A percentile compares a stretch with the other conserved stretches of the same genome.
These are phyloP conservation scores for Thaleichthys pacificus DNA, from an alignment of 2,797 vertebrate species.

Conservation along the genomic window DNA sequence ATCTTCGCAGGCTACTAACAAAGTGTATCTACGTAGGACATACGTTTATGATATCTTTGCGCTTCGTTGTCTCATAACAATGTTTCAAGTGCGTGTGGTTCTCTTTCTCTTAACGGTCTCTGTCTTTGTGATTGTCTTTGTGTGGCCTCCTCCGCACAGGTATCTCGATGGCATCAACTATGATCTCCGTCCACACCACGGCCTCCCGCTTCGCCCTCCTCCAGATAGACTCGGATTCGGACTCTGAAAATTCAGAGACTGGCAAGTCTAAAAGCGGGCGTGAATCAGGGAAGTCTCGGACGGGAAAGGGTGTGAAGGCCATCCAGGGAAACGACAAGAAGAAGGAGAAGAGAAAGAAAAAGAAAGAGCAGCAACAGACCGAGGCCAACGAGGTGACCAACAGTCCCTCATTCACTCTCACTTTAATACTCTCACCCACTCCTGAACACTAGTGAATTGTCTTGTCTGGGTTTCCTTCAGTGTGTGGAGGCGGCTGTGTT, in stretches of 20 bases:
- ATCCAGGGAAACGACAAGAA: conserved; percentile 83
- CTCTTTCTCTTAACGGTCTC: not conserved
- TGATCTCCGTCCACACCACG: conserved; percentile 88
- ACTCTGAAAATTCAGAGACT: conserved; percentile 82
- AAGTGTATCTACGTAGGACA: no score
- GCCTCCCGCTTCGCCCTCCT: conserved; percentile 92
- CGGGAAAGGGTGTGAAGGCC: conserved; percentile 73
- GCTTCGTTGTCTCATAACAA: not conserved
- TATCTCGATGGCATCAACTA: conserved; percentile 81
- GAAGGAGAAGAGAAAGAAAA: conserved; percentile 90
- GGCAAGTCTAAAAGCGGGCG: conserved; percentile 76
- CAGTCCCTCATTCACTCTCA: not conserved
- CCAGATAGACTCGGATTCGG: conserved; percentile 89
- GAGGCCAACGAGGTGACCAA: conserved; percentile 87
- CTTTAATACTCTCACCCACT: not conserved
- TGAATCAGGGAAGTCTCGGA: conserved; percentile 75
- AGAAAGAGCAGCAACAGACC: conserved; percentile 89
- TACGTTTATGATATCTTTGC: not conserved
- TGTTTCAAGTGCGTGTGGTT: no score
- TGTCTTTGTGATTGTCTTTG: not conserved
- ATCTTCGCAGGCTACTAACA: not conserved
- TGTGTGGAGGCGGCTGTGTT: not conserved
- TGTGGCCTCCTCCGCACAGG: conserved; percentile 6
- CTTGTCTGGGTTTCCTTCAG: not conserved
- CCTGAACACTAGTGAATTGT: not conserved